Base-by-base conservation (phyloP, 2,113 vertebrate genomes). In the Sinocyclocheilus rhinocerous region DNA sequence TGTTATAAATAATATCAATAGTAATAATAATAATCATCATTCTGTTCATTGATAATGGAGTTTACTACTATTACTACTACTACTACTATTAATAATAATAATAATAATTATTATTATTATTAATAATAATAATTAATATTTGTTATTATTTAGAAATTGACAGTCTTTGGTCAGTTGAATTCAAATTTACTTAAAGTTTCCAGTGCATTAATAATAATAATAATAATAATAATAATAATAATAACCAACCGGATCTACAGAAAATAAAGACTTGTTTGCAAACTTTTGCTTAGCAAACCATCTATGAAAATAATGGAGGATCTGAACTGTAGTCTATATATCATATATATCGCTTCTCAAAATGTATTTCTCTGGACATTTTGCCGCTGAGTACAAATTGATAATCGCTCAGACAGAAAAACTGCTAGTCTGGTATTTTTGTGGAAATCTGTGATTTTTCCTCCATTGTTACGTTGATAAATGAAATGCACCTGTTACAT, bases 401-500 rank as follows among this genome's bases (percentile, higher is more conserved):
- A 65, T 69, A 65, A 65, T 82, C 9, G 6, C 22, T 73, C 45
- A 69, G 79, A 76, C 50, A 52, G 42, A 63, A 63, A 42, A 65
- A 33, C 22, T 12, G 57, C 39, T 45, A 67, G 48, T 86, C 73
- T 63, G 70, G 26, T 26, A 67, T 76, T 86, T 76, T 29, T 75
- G n/a, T 81, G 77, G 50, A 72, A 80, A 80, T 20, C n/a, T 72
- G 15, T 69, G 24, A 59, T 65, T 65, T 76, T 52, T 33, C 69
- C 67, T 10, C 9, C 55, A 59, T 76, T 86, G 61, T 33, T 65
- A 48, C 45, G 29, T 20, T 67, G 82, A 77, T 61, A 69, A 70
- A 87, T 87, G 85, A 69, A 29, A 76, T 24, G 59, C 85, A 87
- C 63, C 72, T 87, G 80, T 76, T 65, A 76, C 76, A 65, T 77